Evolutionary conservation across 1,140 invertebrate genomes (phyloP).

Genomic region (Magallana ariakensis): DNA sequence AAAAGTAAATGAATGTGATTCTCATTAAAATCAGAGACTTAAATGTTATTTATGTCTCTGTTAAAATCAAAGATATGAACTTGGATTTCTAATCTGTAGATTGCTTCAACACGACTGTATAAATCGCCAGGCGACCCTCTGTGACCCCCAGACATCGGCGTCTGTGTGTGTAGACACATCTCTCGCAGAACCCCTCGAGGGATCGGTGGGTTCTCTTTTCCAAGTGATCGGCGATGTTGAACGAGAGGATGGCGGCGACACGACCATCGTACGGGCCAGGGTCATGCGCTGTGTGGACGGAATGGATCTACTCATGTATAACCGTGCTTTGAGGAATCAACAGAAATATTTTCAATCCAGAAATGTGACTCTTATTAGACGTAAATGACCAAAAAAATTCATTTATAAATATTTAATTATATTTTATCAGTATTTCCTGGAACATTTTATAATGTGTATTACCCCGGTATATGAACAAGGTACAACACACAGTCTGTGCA

Average conservation of each 20-base stretch:
- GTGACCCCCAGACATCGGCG: slow-evolving; percentile 60
- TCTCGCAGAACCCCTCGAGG: slow-evolving; percentile 68
- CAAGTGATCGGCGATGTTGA: slow-evolving; percentile 69
- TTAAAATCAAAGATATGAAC: too few relatives aligned
- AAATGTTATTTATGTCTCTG: too few relatives aligned
- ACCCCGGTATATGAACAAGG: too few relatives aligned
- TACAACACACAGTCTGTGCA: too few relatives aligned
- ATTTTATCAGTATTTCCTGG: too few relatives aligned
- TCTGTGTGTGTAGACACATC: slow-evolving; percentile 62
- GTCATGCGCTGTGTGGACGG: slow-evolving; percentile 69
- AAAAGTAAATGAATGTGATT: too few relatives aligned
- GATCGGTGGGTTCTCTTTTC: slow-evolving; percentile 63
- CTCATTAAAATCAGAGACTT: too few relatives aligned
- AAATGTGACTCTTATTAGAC: not conserved
- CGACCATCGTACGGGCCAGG: slow-evolving; percentile 56
- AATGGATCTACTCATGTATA: slow-evolving; percentile 65
- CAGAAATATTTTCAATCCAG: slow-evolving; percentile 61
- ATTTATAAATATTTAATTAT: too few relatives aligned
- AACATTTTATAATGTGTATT: too few relatives aligned
- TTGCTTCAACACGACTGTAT: not conserved
- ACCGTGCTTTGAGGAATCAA: slow-evolving; percentile 62
- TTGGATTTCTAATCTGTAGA: not conserved
- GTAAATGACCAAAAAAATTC: too few relatives aligned
- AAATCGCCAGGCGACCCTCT: slow-evolving; percentile 48
- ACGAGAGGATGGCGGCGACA: not conserved